A percentile compares a stretch with the other conserved stretches of the same genome.
phyloP scores from a whole-genome alignment of 2,113 vertebrate species.

The Epinephelus moara region DNA sequence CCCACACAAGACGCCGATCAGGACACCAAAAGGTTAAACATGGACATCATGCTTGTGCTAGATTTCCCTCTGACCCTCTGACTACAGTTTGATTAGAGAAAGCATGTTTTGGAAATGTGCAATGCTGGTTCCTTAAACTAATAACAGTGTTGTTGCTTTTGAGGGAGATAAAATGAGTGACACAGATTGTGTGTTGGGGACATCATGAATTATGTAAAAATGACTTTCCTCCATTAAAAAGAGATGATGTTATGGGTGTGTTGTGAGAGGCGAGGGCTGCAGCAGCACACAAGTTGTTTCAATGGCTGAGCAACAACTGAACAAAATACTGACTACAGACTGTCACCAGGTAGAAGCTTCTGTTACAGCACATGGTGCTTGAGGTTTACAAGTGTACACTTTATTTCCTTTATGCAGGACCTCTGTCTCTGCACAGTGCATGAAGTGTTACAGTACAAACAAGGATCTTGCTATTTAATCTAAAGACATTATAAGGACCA shows the following conservation, averaged over 20 bases:
- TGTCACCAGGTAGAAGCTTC: neutral
- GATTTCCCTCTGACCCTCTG: slow-evolving; percentile 46
- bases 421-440: neutral
- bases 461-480: neutral
- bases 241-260: neutral
- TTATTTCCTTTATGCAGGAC: neutral
- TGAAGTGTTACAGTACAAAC: neutral
- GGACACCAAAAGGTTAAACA: slow-evolving; percentile 68
- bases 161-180: too few species aligned
- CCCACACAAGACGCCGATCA: slow-evolving; percentile 81
- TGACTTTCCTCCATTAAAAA: neutral
- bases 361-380: neutral
- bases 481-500: too few species aligned
- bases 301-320: neutral
- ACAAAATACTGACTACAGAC: neutral
- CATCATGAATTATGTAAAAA: neutral
- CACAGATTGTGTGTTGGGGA: neutral
- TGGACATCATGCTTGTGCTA: slow-evolving; percentile 63
- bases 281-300: neutral
- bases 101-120: slow-evolving; percentile 7
- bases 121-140: neutral
- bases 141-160: neutral
- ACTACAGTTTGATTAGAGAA: slow-evolving; percentile 50
- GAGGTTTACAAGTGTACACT: neutral
- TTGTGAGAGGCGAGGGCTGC: neutral